Percentiles rank a stretch among this genome's conserved stretches.
Evolutionary conservation across 1,140 invertebrate genomes (phyloP).

Genomic region (Globodera ellingtonae): DNA sequence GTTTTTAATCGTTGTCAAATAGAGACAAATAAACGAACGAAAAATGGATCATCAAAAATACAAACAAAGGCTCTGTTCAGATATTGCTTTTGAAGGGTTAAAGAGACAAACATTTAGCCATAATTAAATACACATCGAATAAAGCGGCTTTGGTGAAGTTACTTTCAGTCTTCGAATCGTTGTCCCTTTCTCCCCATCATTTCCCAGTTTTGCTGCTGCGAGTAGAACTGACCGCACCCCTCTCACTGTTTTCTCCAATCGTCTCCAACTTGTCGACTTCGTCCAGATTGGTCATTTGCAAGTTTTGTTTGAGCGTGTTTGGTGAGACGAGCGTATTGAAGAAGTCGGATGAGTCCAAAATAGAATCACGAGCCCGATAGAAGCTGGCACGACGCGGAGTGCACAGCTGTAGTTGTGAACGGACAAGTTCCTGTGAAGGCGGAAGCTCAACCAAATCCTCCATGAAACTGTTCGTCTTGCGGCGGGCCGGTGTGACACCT

Average conservation of each 20-base stretch:
- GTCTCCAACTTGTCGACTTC: not conserved
- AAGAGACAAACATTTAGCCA: too few relatives aligned
- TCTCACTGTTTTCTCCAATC: not conserved
- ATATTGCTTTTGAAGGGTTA: too few relatives aligned
- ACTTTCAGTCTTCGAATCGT: not conserved
- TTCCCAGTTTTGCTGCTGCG: not conserved
- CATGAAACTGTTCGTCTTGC: slow-evolving; percentile 4
- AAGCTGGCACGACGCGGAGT: slow-evolving; percentile 28
- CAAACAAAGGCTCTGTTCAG: too few relatives aligned
- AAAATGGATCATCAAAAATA: too few relatives aligned
- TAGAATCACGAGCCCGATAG: slow-evolving; percentile 30
- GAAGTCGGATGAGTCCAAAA: slow-evolving; percentile 33
- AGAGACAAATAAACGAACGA: too few relatives aligned
- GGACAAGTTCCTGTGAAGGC: slow-evolving; percentile 23
- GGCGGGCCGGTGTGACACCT: slow-evolving; percentile 30
- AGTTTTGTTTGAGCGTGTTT: slow-evolving; percentile 10
- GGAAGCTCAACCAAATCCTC: slow-evolving; percentile 28
- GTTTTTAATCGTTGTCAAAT: too few relatives aligned
- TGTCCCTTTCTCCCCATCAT: not conserved
- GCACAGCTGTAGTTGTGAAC: slow-evolving; percentile 3
- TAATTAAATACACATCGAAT: too few relatives aligned
- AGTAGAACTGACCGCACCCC: not conserved
- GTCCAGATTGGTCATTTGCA: not conserved
- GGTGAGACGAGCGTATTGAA: slow-evolving; percentile 12
- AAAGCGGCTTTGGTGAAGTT: too few relatives aligned